Evolutionary conservation across 2,113 vertebrate genomes (phyloP), one percentile per base, ranked within the genome.

Genomic region (Climacteris rufus): DNA sequence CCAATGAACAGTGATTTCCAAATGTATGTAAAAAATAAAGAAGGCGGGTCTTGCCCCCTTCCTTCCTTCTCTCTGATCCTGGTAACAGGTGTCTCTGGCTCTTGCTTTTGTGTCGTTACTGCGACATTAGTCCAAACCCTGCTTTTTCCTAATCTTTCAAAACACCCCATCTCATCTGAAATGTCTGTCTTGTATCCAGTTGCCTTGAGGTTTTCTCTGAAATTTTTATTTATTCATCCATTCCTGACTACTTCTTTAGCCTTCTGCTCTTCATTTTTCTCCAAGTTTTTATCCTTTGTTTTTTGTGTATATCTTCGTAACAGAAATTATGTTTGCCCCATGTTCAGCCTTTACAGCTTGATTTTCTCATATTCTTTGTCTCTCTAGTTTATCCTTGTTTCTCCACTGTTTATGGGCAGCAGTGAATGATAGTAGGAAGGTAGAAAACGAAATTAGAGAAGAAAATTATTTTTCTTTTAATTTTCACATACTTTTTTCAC

Each of bases 391-490:
- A n/a, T 61, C 4, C n/a, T 53, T 79, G 21, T 14, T 54, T 63
- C 25, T 71, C 12, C 71, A 47, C 12, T 56, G 13, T 72, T 94
- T 80, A 27, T 28, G 83, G 27, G 21, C 37, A 61, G 10, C 22
- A 88, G 7, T 45, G 6, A 83, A 64, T 64, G 40, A 45, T 5
- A 72, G 20, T 5, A 72, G 20, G 71, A 90, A 33, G 1, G 7
- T 9, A 86, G 31, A 13, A 30, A 63, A 68, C 71, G 52, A 81
- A 37, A 1, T 10, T 2, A 72, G 82, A 40, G 10, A 52, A 40
- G 3, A 27, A 56, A 65, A 35, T 7, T 10, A 0, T 1, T 47
- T 83, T 86, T 50, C 1, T 75, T 74, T n/a, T 37, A 0, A 24
- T 27, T 64, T 82, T n/a, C 3, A 39, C 7, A 1, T 64, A n/a